A percentile compares a stretch with the other conserved stretches of the same genome.
Conservation (phyloP, 2,888 invertebrate species). For the Hesperia comma region DNA sequence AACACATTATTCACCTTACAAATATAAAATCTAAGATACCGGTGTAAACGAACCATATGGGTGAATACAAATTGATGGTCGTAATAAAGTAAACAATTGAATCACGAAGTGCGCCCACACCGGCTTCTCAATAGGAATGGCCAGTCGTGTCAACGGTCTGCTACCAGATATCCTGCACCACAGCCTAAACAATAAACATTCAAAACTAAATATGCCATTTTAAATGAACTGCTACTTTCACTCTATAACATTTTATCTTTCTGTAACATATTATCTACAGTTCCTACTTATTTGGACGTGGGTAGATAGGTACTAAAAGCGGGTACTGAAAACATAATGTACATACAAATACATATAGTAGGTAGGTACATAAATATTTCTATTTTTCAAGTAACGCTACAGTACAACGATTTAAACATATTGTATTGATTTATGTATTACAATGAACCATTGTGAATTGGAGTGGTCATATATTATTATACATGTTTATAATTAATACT, state of each 20-base stretch:
- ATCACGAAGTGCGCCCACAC: constrained; percentile 56
- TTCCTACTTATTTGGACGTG: neutral
- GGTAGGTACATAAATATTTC: no score
- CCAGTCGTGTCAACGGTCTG: constrained; percentile 29
- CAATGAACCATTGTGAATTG: neutral
- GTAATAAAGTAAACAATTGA: constrained; percentile 70
- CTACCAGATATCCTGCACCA: constrained; percentile 11
- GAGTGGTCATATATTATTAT: no score
- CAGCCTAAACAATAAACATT: constrained; percentile 19
- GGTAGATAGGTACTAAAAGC: neutral
- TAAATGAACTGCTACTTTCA: constrained; percentile 1
- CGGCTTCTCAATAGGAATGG: constrained; percentile 31
- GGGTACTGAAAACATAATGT: no score
- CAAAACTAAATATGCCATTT: constrained; percentile 8
- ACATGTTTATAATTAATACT: no score
- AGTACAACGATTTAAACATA: neutral
- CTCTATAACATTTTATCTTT: neutral
- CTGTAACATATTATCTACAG: neutral
- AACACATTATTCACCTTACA: constrained; percentile 47
- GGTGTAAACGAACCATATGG: constrained; percentile 59
- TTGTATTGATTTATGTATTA: neutral
- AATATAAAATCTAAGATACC: constrained; percentile 49
- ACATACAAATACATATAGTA: no score
- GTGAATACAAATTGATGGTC: constrained; percentile 57
- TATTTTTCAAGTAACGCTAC: no score